Conservation (phyloP, 2,888 invertebrate genomes). For the Himalopsyche anomala region DNA sequence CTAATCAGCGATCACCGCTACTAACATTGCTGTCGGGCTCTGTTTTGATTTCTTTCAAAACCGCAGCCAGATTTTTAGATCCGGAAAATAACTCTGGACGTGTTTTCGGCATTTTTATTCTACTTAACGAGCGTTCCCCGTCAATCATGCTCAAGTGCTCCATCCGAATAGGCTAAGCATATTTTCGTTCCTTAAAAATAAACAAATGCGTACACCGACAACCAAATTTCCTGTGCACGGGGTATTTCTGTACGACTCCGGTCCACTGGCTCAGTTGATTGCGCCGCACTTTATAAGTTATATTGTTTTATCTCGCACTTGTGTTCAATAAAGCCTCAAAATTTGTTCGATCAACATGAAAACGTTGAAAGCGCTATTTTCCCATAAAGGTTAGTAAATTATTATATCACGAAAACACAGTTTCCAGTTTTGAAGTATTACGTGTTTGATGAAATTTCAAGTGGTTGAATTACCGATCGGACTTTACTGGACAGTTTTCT, state of each 20-base stretch:
- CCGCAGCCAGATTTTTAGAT: conserved; percentile 20
- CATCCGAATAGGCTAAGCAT: conserved; percentile 54
- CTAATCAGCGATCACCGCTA: conserved; percentile 22
- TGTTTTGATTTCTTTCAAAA: conserved; percentile 5
- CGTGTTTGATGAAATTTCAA: background rate
- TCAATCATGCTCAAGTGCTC: conserved; percentile 62
- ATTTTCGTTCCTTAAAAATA: conserved; percentile 63
- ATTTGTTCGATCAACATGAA: conserved; percentile 64
- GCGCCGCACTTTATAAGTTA: conserved; percentile 45
- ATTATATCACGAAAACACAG: background rate
- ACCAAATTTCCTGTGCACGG: conserved; percentile 64
- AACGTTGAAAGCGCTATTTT: conserved; percentile 63
- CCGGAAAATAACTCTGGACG: conserved; percentile 47
- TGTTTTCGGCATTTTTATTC: conserved; percentile 54
- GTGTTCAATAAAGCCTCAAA: conserved; percentile 53
- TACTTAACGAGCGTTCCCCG: conserved; percentile 46
- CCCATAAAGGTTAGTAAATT: conserved; percentile 60
- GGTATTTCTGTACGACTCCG: conserved; percentile 61
- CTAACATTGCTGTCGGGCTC: background rate
- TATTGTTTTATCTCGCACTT: conserved; percentile 46
- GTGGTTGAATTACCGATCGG: conserved; percentile 12
- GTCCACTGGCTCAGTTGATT: conserved; percentile 24
- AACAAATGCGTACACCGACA: conserved; percentile 59
- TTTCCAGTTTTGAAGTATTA: background rate
- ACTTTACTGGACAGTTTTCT: background rate